Base-by-base conservation (phyloP, 2,113 vertebrate genomes). In the Phalacrocorax brasilianus region DNA sequence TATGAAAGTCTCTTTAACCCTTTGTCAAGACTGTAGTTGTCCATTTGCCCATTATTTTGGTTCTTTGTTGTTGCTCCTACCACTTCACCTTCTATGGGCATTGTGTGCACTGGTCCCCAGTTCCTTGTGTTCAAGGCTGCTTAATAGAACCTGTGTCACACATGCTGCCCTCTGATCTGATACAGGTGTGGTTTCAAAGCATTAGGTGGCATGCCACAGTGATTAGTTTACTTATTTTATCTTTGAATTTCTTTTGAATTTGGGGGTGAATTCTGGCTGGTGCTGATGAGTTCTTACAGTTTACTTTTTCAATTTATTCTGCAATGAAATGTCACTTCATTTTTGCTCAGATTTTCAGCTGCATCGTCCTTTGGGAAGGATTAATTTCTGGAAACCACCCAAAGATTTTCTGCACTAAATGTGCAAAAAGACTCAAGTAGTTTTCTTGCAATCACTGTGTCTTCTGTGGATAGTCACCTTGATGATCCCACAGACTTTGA, bases 281-380 rank as follows among this genome's bases (percentile, higher is more conserved):
- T 86, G 21, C 49, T 72, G 14, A 19, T 59, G 44, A 75, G 30
- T 78, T 82, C 53, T 89, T 77, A 38, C 4, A 9, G 23, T 85
- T 89, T 30, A 67, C n/a, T 75, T 6, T 84, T 78, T 42, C 22
- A 23, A 2, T 79, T 82, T 82, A 27, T 89, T 89, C 56, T 93
- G 66, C 61, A 71, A 17, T 53, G n/a, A 71, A 71, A 74, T 63
- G 19, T 40, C 9, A n/a, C 71, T 55, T 87, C 5, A 28, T 24
- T 91, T 93, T 81, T 84, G 47, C 52, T 85, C 56, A 38, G 19
- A 32, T 85, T 88, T 92, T 72, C n/a, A 75, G 38, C 44, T 70
- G 32, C 32, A 55, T 78, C 2, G 0, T 81, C 20, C 49, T 53
- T 79, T 62, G 33, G 47, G 66, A 89, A 74, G 14, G 18, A 35